A percentile compares a stretch with the other conserved stretches of the same genome.
phyloP scores from a whole-genome alignment of 2,888 invertebrate genomes.

The Allophyes oxyacanthae region DNA sequence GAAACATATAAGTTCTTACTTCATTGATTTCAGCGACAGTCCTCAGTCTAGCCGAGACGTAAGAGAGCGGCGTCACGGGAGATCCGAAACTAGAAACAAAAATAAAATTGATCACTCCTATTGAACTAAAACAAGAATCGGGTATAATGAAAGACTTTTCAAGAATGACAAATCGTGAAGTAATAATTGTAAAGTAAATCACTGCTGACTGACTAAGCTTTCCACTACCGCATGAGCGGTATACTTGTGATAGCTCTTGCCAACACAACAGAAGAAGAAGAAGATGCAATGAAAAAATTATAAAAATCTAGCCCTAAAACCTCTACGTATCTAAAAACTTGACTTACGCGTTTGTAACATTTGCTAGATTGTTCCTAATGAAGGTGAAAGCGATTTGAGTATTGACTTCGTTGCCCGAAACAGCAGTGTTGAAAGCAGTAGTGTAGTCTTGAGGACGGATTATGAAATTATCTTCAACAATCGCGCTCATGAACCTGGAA shows the following conservation, averaged over 20 bases:
- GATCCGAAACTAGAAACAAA: conserved; percentile 69
- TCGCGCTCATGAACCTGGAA: conserved; percentile 70
- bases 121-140: too few relatives aligned
- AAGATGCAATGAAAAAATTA: too few relatives aligned
- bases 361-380: conserved; percentile 72
- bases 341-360: conserved; percentile 75
- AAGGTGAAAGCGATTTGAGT: conserved; percentile 87
- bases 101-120: background rate
- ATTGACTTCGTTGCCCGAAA: conserved; percentile 88
- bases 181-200: too few relatives aligned
- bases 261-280: too few relatives aligned
- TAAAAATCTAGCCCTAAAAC: too few relatives aligned
- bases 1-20: conserved; percentile 60
- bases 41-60: conserved; percentile 74
- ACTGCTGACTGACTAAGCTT: too few relatives aligned
- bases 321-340: too few relatives aligned
- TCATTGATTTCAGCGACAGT: conserved; percentile 59
- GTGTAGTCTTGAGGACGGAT: conserved; percentile 86
- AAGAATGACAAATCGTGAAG: too few relatives aligned
- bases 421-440: conserved; percentile 82
- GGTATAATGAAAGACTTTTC: too few relatives aligned
- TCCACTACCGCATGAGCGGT: too few relatives aligned
- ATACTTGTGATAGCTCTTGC: too few relatives aligned
- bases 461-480: conserved; percentile 67
- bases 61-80: conserved; percentile 68